These are phyloP conservation scores for Pangasius krempfi DNA, from an alignment of 2,797 vertebrate species.

Conservation along the genomic window DNA sequence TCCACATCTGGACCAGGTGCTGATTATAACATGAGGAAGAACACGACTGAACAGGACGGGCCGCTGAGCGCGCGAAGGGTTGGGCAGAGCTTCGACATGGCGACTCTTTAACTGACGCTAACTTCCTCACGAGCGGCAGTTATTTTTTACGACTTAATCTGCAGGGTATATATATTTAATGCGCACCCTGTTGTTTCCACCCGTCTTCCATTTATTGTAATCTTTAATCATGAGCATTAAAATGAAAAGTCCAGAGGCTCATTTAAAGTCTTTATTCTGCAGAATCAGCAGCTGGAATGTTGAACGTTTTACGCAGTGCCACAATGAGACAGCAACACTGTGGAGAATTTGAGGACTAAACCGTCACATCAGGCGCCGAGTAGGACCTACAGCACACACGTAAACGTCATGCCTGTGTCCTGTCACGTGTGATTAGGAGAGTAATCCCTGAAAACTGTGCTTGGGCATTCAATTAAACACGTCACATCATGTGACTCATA, in stretches of 20 bases:
- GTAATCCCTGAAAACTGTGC: background rate
- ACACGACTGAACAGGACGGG: background rate
- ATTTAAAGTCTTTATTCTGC: background rate
- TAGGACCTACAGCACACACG: background rate
- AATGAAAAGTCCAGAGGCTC: background rate
- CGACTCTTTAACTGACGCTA: background rate
- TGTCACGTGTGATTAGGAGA: background rate
- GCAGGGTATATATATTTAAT: slow-evolving; percentile 27
- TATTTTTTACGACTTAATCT: slow-evolving; percentile 8
- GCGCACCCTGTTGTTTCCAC: slow-evolving; percentile 10
- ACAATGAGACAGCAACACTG: background rate
- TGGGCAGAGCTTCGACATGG: background rate
- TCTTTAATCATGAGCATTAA: slow-evolving; percentile 17
- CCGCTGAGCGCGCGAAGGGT: background rate
- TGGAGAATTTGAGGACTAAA: background rate
- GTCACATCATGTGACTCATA: background rate
- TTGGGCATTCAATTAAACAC: background rate
- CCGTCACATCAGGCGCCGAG: background rate
- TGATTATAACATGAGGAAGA: background rate
- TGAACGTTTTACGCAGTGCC: background rate
- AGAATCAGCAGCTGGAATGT: background rate
- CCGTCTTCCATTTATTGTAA: slow-evolving; percentile 10
- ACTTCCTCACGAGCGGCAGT: slow-evolving; percentile 8
- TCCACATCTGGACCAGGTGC: slow-evolving; percentile 15
- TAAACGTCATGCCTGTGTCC: background rate